These are phyloP conservation scores for Mola mola DNA, from an alignment of 2,113 vertebrate genomes.

Conservation along the genomic window DNA sequence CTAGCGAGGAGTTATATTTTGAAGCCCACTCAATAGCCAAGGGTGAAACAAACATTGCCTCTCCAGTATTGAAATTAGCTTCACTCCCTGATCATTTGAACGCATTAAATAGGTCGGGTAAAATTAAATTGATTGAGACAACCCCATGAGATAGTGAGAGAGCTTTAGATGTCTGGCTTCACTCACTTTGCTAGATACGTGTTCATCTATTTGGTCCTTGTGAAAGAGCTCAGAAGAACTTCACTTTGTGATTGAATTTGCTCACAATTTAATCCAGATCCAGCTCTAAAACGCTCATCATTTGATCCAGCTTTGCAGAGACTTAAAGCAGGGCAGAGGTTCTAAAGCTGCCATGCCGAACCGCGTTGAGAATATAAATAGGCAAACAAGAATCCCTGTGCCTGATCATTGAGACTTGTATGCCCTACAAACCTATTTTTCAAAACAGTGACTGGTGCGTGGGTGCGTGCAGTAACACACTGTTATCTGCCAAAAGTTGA, in stretches of 20 bases:
- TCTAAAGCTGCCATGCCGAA: background rate
- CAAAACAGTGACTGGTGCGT: no score
- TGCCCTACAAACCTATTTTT: no score
- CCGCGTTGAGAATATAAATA: no score
- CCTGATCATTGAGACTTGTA: no score
- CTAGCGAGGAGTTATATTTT: conserved; percentile 8
- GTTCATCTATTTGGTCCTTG: background rate
- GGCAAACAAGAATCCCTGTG: no score
- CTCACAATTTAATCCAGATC: conserved; percentile 9
- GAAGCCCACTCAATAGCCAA: conserved; percentile 28
- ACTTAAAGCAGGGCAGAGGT: conserved; percentile 1
- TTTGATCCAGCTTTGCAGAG: conserved; percentile 8
- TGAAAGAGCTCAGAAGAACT: conserved; percentile 1
- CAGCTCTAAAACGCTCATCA: conserved; percentile 3
- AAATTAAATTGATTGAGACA: conserved; percentile 44
- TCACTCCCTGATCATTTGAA: conserved; percentile 34
- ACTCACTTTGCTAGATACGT: background rate
- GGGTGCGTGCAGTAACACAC: no score
- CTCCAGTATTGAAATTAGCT: conserved; percentile 52
- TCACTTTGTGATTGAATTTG: conserved; percentile 13
- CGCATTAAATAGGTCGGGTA: conserved; percentile 47
- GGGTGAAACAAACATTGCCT: conserved; percentile 47
- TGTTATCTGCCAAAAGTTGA: no score
- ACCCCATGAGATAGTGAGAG: conserved; percentile 5
- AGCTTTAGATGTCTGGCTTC: background rate